phyloP scores from a whole-genome alignment of 2,113 vertebrate species.

The Panthera uncia region DNA sequence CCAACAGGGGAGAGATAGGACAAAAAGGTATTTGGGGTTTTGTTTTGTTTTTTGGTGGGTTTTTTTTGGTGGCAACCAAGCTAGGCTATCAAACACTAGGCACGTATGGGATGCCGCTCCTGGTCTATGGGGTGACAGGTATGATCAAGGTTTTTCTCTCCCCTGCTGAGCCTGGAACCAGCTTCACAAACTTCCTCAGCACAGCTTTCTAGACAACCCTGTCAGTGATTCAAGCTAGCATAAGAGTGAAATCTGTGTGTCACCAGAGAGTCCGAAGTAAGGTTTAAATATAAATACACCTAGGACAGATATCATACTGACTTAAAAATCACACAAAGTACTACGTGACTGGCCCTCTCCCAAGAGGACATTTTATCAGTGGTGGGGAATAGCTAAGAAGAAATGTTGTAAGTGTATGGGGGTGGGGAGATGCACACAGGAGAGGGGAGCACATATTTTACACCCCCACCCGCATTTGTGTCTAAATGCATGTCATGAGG shows the following conservation, averaged over 20 bases:
- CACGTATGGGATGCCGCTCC: not conserved
- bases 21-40: not conserved
- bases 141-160: not conserved
- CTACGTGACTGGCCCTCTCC: not conserved
- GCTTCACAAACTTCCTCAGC: conserved; percentile 23
- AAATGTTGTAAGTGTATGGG: accelerated
- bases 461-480: not conserved
- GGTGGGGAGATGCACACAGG: too few species aligned
- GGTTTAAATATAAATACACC: not conserved
- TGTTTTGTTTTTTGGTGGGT: too few species aligned
- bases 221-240: not conserved
- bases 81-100: not conserved
- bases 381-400: not conserved
- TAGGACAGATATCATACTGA: not conserved
- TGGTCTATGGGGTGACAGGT: not conserved
- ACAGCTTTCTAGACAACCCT: conserved; percentile 11
- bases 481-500: not conserved
- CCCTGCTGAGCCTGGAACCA: not conserved
- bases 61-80: not conserved
- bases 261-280: not conserved
- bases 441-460: not conserved
- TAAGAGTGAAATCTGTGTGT: not conserved
- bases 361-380: not conserved
- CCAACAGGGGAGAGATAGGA: not conserved
- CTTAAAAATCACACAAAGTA: not conserved